Evolutionary conservation across 2,113 vertebrate genomes (phyloP).

Genomic region (Motacilla alba): DNA sequence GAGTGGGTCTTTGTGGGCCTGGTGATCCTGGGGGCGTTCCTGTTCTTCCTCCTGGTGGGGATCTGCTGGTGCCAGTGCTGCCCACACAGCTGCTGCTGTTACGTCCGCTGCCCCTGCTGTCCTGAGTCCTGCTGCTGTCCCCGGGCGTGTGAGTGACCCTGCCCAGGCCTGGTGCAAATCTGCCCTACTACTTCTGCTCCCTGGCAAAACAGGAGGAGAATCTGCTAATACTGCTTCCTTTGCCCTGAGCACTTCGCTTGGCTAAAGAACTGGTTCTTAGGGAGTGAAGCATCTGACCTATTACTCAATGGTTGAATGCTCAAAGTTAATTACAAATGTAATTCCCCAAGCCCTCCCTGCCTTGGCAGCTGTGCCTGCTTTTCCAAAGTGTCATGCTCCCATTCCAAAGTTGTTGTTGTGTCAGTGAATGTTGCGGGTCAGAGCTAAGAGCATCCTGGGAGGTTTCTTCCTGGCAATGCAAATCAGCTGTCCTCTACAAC

Average conservation of each 20-base stretch:
- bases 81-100: conserved; percentile 97
- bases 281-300: conserved; percentile 26
- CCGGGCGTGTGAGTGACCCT: conserved; percentile 84
- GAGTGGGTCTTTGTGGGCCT: conserved; percentile 96
- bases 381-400: not conserved
- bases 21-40: conserved; percentile 84
- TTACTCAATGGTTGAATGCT: conserved; percentile 28
- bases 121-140: conserved; percentile 97
- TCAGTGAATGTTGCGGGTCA: not conserved
- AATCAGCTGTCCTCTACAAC: not conserved
- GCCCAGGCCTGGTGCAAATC: not conserved
- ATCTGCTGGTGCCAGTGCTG: conserved; percentile 99
- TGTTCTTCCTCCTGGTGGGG: conserved; percentile 89
- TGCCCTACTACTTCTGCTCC: not conserved
- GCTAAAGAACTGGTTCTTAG: not conserved
- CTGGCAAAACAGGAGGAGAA: not conserved
- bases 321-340: conserved; percentile 55
- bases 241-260: not conserved
- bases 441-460: not conserved
- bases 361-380: conserved; percentile 7
- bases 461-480: not conserved
- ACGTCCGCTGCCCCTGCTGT: conserved; percentile 94
- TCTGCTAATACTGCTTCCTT: not conserved
- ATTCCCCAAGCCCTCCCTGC: not conserved
- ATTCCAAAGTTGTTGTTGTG: not conserved